Evolutionary conservation across 2,888 invertebrate species (phyloP).

Genomic region (Callosobruchus maculatus): DNA sequence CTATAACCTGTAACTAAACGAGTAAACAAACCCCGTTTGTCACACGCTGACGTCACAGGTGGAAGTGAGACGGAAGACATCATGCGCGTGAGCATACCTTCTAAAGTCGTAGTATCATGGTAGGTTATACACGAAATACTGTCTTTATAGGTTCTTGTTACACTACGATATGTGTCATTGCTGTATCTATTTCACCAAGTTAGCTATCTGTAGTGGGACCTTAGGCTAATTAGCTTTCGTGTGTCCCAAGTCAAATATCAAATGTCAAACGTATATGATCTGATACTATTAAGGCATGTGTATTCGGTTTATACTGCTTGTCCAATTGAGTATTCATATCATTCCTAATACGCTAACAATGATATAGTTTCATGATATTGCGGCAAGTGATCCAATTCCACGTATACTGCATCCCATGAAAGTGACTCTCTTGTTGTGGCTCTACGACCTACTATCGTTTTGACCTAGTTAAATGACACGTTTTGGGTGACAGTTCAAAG

Average conservation of each 20-base stretch:
- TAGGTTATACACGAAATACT: too few species aligned
- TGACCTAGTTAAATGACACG: not conserved
- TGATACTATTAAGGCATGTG: not conserved
- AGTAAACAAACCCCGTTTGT: too few species aligned
- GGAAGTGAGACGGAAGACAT: too few species aligned
- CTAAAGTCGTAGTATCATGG: too few species aligned
- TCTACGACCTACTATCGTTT: not conserved
- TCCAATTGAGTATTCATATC: not conserved
- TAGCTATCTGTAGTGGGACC: too few species aligned
- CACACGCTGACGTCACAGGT: too few species aligned
- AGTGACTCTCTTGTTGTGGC: not conserved
- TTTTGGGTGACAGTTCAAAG: not conserved
- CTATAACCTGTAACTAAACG: too few species aligned
- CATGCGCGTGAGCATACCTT: too few species aligned
- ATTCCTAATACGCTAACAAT: not conserved
- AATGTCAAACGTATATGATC: too few species aligned
- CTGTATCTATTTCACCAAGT: too few species aligned
- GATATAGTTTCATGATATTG: not conserved
- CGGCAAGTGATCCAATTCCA: not conserved
- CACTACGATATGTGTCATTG: too few species aligned
- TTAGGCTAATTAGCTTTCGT: not conserved
- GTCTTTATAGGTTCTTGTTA: too few species aligned
- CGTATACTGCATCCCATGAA: not conserved
- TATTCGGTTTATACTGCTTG: not conserved
- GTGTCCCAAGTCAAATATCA: not conserved